Evolutionary conservation across 2,888 invertebrate genomes (phyloP), one percentile per base, ranked within the genome.

Genomic region (Rhingia campestris): DNA sequence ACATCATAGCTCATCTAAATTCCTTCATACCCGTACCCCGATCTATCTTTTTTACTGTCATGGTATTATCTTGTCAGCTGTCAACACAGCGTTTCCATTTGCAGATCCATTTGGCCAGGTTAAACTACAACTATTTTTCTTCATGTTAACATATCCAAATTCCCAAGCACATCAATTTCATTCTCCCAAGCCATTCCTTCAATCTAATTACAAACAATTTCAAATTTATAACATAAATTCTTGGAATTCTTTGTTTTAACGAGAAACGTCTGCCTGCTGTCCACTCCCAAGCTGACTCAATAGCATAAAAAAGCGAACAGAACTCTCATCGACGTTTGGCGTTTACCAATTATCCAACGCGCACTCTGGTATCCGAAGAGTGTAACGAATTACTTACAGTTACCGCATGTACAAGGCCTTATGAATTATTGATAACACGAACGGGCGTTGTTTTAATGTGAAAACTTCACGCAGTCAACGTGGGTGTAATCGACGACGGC

Each of bases 361-460:
- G n/a, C 41, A 47, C 30, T 14, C 59, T 59, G 37, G 47, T 69
- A 66, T 72, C 51, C 45, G 37, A 66, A 73, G 32, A 49, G 41
- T 76, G 54, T 63, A 73, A 49, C 49, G 72, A 67, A 73, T 73
- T 64, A 41, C 69, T 69, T 59, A 77, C 77, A 77, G 67, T 66
- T 70, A 77, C 59, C 70, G 66, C 56, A 61, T 49, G 9, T 51
- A 67, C 41, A 67, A 63, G 53, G 53, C 63, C 82, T 82, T 79
- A 74, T 82, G 79, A 82, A 82, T 82, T 58, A 82, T 77, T 73
- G 79, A 82, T 82, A 82, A 58, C 79, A 77, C 69, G 82, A 74
- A 77, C 58, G 67, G 79, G 79, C 82, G 73, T 82, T 74, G 67
- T 63, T 82, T 77, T 79, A 73, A 64, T 64, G 69, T 77, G 58